Percentiles rank a stretch among this genome's conserved stretches.
Conservation (phyloP, 2,113 vertebrate species). For the Istiophorus platypterus region DNA sequence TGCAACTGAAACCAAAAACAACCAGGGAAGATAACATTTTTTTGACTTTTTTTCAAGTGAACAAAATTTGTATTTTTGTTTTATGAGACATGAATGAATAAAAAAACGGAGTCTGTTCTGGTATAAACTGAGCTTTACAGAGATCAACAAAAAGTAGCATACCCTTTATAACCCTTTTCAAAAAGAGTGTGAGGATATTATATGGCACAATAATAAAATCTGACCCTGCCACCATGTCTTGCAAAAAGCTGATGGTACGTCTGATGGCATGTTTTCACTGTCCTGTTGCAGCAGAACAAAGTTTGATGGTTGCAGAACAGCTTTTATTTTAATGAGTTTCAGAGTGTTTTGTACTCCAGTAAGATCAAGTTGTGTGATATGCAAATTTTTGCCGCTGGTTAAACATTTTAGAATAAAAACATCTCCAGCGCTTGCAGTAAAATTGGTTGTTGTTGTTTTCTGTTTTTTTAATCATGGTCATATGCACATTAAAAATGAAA, state of each 20-base stretch:
- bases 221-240: background rate
- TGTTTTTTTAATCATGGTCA: background rate
- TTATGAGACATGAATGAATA: background rate
- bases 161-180: background rate
- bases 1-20: too few relatives aligned
- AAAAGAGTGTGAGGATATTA: slow-evolving; percentile 12
- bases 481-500: slow-evolving; percentile 28
- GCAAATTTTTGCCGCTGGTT: slow-evolving; percentile 35
- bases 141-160: background rate
- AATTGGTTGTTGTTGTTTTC: background rate
- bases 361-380: slow-evolving; percentile 46
- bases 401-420: slow-evolving; percentile 32
- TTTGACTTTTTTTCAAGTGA: too few relatives aligned
- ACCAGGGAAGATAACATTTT: too few relatives aligned
- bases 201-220: slow-evolving; percentile 16
- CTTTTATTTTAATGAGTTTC: slow-evolving; percentile 45
- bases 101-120: background rate
- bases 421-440: background rate
- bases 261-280: background rate
- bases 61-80: background rate
- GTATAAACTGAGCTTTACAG: slow-evolving; percentile 2
- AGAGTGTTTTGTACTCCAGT: slow-evolving; percentile 28
- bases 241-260: background rate
- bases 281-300: background rate
- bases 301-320: slow-evolving; percentile 2